Conservation (phyloP, 2,113 vertebrate genomes). For the Suncus etruscus region DNA sequence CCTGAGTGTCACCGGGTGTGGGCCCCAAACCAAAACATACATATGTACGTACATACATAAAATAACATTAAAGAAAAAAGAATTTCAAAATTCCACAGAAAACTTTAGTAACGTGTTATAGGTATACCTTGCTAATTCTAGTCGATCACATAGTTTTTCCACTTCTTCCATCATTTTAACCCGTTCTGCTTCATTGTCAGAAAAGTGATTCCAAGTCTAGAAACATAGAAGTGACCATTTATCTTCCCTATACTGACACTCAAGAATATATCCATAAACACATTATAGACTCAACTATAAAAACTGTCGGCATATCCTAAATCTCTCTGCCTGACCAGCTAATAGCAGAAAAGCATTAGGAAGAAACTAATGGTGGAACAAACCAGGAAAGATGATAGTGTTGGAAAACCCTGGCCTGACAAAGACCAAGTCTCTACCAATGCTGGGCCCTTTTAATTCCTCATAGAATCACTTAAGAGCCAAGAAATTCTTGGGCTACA, state of each 20-base stretch:
- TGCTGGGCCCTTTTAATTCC: background rate
- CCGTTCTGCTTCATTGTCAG: slow-evolving; percentile 93
- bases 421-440: background rate
- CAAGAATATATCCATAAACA: background rate
- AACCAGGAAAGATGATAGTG: no score
- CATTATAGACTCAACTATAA: background rate
- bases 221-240: slow-evolving; percentile 83
- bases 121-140: slow-evolving; percentile 94
- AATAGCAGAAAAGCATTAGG: background rate
- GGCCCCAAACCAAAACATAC: no score
- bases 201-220: slow-evolving; percentile 98
- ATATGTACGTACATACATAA: no score
- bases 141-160: slow-evolving; percentile 98
- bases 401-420: no score
- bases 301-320: background rate
- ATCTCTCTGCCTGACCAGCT: background rate
- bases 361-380: background rate
- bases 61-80: no score
- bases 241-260: background rate
- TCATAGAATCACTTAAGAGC: slow-evolving; percentile 10
- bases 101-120: background rate
- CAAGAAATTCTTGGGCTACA: background rate
- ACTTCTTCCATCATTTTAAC: slow-evolving; percentile 99
- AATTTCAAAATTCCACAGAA: slow-evolving; percentile 64
- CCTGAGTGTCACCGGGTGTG: no score